A percentile compares a stretch with the other conserved stretches of the same genome.
Evolutionary conservation across 2,888 invertebrate species (phyloP).

Genomic region (Luffia ferchaultella): DNA sequence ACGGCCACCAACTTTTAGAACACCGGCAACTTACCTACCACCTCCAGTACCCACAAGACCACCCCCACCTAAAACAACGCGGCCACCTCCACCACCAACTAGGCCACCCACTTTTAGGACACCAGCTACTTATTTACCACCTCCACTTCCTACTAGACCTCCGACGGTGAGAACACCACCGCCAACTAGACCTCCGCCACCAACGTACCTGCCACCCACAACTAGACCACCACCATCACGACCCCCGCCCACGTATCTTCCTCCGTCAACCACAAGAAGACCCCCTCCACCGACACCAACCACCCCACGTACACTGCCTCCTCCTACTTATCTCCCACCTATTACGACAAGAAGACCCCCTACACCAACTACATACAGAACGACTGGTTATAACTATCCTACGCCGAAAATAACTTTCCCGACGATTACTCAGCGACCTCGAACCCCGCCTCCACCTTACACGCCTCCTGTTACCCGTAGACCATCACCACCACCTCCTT

Average conservation of each 20-base stretch:
- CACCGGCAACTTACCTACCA: constrained; percentile 5
- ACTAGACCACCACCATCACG: no score
- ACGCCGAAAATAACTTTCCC: constrained; percentile 14
- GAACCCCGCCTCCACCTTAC: constrained; percentile 10
- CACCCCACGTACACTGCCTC: constrained; percentile 10
- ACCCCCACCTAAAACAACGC: constrained; percentile 13
- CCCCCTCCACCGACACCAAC: constrained; percentile 13
- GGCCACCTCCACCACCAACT: constrained; percentile 15
- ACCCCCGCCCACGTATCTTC: constrained; percentile 12
- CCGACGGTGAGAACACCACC: constrained; percentile 5
- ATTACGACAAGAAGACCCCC: constrained; percentile 8
- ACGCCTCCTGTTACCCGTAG: neutral
- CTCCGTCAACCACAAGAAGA: constrained; percentile 9
- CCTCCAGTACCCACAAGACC: constrained; percentile 11
- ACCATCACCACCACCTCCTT: constrained; percentile 15
- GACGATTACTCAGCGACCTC: constrained; percentile 10
- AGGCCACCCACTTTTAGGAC: constrained; percentile 9
- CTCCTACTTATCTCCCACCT: constrained; percentile 12
- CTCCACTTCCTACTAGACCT: constrained; percentile 14
- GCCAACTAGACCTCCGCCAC: neutral
- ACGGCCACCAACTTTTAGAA: constrained; percentile 4
- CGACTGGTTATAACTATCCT: constrained; percentile 19
- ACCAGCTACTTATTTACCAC: constrained; percentile 6
- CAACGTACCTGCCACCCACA: constrained; percentile 2
- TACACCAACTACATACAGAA: constrained; percentile 10